phyloP scores from a whole-genome alignment of 2,797 vertebrate genomes.

The Hyperoplus lanceolatus region DNA sequence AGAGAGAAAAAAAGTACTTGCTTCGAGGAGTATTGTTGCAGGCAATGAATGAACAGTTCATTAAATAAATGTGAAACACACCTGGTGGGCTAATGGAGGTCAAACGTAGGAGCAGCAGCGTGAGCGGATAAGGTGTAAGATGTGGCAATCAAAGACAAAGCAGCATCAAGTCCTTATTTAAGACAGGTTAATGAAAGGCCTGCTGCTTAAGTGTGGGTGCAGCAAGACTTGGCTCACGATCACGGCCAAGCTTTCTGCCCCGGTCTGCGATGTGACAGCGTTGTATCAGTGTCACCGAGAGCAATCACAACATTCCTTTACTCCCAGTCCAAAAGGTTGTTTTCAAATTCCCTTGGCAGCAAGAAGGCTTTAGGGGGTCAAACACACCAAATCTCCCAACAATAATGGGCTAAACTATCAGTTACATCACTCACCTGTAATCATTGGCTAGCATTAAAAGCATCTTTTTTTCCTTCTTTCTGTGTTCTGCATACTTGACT shows the following conservation, averaged over 20 bases:
- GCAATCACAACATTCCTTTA: slow-evolving; percentile 80
- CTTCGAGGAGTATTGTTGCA: slow-evolving; percentile 72
- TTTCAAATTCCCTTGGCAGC: slow-evolving; percentile 78
- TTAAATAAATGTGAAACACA: slow-evolving; percentile 84
- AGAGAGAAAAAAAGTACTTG: slow-evolving; percentile 46
- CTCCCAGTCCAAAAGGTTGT: slow-evolving; percentile 64
- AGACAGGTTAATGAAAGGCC: slow-evolving; percentile 74
- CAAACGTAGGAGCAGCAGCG: slow-evolving; percentile 66
- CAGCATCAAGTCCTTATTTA: slow-evolving; percentile 46
- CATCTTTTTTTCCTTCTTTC: slow-evolving; percentile 77
- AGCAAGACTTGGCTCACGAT: slow-evolving; percentile 35
- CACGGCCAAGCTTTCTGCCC: slow-evolving; percentile 28
- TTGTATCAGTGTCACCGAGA: slow-evolving; percentile 74
- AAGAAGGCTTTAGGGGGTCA: slow-evolving; percentile 80
- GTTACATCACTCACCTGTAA: slow-evolving; percentile 90
- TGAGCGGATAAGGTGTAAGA: slow-evolving; percentile 47
- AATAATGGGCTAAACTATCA: slow-evolving; percentile 86
- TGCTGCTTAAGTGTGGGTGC: slow-evolving; percentile 55
- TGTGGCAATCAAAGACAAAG: slow-evolving; percentile 76
- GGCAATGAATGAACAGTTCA: slow-evolving; percentile 79
- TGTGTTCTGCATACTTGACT: slow-evolving; percentile 86
- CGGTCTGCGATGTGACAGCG: slow-evolving; percentile 49
- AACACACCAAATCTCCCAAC: slow-evolving; percentile 75
- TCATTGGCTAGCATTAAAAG: slow-evolving; percentile 91
- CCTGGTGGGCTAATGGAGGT: slow-evolving; percentile 82